Conservation (phyloP, 2,888 invertebrate species). For the Xestia ashworthii region DNA sequence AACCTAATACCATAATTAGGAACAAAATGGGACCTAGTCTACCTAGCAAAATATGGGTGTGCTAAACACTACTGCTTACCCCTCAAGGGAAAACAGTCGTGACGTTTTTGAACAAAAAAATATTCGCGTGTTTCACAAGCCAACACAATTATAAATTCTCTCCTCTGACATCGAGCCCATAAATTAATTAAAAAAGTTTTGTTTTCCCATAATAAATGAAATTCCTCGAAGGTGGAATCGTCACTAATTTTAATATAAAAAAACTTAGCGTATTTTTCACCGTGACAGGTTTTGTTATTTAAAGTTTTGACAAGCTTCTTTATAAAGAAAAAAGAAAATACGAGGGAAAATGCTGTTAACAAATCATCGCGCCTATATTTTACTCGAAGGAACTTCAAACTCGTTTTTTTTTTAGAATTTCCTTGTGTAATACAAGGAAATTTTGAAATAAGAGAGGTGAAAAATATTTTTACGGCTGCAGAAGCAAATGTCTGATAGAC, state of each 20-base stretch:
- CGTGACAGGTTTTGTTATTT: conserved; percentile 7
- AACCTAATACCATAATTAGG: too few relatives aligned
- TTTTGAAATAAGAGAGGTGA: too few relatives aligned
- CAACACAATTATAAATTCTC: conserved; percentile 28
- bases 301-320: conserved; percentile 23
- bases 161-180: neutral
- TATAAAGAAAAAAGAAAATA: neutral
- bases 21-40: too few relatives aligned
- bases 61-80: neutral
- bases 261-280: conserved; percentile 14
- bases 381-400: neutral
- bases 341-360: neutral
- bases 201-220: neutral
- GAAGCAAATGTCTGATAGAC: too few relatives aligned
- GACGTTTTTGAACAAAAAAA: conserved; percentile 16
- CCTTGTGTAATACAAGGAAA: too few relatives aligned
- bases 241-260: conserved; percentile 20
- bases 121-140: neutral
- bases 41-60: neutral
- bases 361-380: neutral
- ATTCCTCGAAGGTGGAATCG: conserved; percentile 3
- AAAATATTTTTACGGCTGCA: too few relatives aligned
- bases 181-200: conserved; percentile 49
- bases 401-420: too few relatives aligned
- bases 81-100: neutral